Percentiles rank a stretch among this genome's conserved stretches.
Evolutionary conservation across 2,113 vertebrate species (phyloP).

Genomic region (Trogon surrucura): DNA sequence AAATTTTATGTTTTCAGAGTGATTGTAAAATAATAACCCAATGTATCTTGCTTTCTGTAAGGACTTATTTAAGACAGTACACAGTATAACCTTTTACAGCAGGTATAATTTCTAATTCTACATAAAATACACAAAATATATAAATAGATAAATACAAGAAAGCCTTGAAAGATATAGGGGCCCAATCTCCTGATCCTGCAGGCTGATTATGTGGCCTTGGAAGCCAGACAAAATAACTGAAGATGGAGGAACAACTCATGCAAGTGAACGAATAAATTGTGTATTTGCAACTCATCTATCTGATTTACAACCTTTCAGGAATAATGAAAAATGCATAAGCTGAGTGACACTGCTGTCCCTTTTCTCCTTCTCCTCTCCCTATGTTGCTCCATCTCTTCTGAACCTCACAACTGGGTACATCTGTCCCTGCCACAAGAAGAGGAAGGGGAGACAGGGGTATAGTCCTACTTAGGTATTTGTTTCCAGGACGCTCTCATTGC

Average conservation of each 20-base stretch:
- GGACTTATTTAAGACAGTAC: not conserved
- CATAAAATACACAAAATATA: not conserved
- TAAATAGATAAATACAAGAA: not conserved
- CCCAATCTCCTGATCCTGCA: not conserved
- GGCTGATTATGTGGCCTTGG: not conserved
- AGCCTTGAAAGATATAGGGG: not conserved
- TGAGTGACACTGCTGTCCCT: not conserved
- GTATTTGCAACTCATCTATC: not conserved
- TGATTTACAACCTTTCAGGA: not conserved
- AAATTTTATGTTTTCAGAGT: not conserved
- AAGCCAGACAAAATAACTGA: not conserved
- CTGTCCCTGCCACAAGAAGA: not conserved
- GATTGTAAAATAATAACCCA: not conserved
- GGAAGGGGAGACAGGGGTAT: not conserved
- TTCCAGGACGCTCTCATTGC: not conserved
- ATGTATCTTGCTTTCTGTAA: not conserved
- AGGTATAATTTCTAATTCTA: not conserved
- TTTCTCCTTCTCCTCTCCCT: not conserved
- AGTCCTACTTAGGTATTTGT: not conserved
- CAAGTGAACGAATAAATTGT: not conserved
- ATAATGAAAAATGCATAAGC: not conserved
- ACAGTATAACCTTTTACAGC: not conserved
- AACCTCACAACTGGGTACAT: not conserved
- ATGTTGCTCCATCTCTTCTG: not conserved
- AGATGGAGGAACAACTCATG: not conserved